Conservation (phyloP, 2,797 vertebrate species). For the Sebastes vulpes region DNA sequence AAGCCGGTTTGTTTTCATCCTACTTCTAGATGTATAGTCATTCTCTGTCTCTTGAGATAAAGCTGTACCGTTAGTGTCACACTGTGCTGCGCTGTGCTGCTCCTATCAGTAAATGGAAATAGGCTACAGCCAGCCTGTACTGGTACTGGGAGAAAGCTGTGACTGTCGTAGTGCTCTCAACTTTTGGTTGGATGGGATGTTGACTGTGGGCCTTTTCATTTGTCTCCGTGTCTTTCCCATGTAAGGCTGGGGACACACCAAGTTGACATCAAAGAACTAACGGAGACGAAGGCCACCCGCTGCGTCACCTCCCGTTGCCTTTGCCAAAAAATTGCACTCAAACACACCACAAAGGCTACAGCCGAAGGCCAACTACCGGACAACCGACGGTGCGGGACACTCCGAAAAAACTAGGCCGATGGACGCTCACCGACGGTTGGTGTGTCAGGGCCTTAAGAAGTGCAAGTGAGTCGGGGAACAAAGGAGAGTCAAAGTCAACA, state of each 20-base stretch:
- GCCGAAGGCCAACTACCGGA: too few relatives aligned
- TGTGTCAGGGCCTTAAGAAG: not conserved
- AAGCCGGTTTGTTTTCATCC: conserved; percentile 26
- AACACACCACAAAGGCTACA: too few relatives aligned
- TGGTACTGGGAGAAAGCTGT: not conserved
- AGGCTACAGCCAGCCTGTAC: conserved; percentile 18
- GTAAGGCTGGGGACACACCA: not conserved
- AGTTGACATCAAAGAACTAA: too few relatives aligned
- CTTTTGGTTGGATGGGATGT: conserved; percentile 1
- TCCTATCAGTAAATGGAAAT: conserved; percentile 56
- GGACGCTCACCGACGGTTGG: too few relatives aligned
- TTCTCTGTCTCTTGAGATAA: conserved; percentile 51
- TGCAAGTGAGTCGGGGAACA: not conserved
- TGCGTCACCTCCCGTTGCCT: too few relatives aligned
- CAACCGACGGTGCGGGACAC: too few relatives aligned
- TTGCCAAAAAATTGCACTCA: too few relatives aligned
- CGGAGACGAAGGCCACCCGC: too few relatives aligned
- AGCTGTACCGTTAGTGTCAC: conserved; percentile 44
- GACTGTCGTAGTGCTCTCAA: not conserved
- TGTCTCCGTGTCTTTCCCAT: not conserved
- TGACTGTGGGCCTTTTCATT: not conserved
- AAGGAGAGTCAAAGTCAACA: conserved; percentile 24
- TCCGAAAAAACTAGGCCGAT: too few relatives aligned
- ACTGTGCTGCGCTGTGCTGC: conserved; percentile 13
- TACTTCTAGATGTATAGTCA: conserved; percentile 29